These are phyloP conservation scores for Drosophila anomalata DNA, from an alignment of 2,888 invertebrate genomes.

Conservation along the genomic window DNA sequence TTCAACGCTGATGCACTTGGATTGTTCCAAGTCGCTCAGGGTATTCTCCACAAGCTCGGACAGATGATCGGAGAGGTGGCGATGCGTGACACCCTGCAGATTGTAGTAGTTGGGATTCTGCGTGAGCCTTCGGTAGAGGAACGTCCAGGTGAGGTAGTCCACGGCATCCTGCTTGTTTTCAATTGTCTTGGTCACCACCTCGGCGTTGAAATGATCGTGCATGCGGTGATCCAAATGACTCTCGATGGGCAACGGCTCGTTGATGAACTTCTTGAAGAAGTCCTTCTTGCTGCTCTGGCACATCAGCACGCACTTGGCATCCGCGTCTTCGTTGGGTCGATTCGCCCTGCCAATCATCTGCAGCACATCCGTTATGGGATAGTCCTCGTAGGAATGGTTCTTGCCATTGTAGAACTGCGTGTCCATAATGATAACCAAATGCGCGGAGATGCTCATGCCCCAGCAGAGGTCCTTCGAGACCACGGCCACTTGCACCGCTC, in stretches of 20 bases:
- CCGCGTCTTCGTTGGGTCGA: constrained; percentile 94
- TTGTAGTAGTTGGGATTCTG: constrained; percentile 99
- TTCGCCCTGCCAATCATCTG: constrained; percentile 99
- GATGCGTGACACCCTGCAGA: constrained; percentile 97
- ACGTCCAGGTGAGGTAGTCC: constrained; percentile 99
- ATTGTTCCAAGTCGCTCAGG: constrained; percentile 95
- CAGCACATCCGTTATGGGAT: constrained; percentile 97
- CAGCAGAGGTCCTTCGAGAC: constrained; percentile 96
- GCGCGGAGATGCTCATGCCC: constrained; percentile 94
- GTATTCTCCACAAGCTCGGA: constrained; percentile 99
- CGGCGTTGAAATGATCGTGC: constrained; percentile 99
- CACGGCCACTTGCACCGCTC: constrained; percentile 96
- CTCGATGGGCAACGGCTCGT: constrained; percentile 98
- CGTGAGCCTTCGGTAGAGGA: constrained; percentile 97
- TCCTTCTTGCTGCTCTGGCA: constrained; percentile 99
- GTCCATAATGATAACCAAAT: constrained; percentile 98
- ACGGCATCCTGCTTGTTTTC: constrained; percentile 99
- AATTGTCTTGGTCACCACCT: constrained; percentile 99
- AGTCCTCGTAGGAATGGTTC: constrained; percentile 96
- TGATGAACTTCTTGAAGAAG: constrained; percentile 98
- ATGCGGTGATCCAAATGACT: constrained; percentile 98
- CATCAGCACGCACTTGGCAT: constrained; percentile 97
- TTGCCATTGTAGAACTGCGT: constrained; percentile 96
- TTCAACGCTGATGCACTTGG: constrained; percentile 98
- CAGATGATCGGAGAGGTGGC: constrained; percentile 98